Evolutionary conservation across 2,797 vertebrate genomes (phyloP).

Genomic region (Sarcophilus harrisii): DNA sequence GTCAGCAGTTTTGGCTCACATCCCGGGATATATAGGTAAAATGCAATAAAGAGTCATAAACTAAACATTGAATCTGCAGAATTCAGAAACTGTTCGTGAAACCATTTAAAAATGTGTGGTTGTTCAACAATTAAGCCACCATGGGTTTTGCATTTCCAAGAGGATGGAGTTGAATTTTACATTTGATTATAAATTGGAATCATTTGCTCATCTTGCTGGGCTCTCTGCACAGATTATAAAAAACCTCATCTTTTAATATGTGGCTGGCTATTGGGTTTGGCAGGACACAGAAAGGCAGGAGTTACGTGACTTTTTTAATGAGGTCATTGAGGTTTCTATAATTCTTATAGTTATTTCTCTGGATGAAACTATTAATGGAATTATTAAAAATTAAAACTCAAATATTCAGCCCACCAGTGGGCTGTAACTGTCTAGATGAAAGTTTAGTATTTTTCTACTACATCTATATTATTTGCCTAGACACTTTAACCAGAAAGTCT

Average conservation of each 20-base stretch:
- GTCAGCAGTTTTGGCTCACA: neutral
- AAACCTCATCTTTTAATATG: constrained; percentile 1
- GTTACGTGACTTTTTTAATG: constrained; percentile 49
- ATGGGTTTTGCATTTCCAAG: constrained; percentile 63
- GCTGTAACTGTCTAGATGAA: constrained; percentile 57
- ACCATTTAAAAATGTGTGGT: constrained; percentile 17
- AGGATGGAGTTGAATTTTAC: constrained; percentile 61
- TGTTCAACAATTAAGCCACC: constrained; percentile 47
- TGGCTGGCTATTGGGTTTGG: neutral
- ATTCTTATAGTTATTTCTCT: constrained; percentile 68
- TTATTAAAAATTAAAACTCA: constrained; percentile 76
- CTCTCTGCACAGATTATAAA: constrained; percentile 28
- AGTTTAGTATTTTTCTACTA: constrained; percentile 62
- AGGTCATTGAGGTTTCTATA: constrained; percentile 66
- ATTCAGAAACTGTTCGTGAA: neutral
- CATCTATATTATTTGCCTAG: constrained; percentile 31
- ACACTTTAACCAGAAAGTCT: constrained; percentile 2
- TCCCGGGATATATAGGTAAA: neutral
- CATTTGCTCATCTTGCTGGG: constrained; percentile 52
- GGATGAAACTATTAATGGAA: constrained; percentile 72
- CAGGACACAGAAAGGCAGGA: constrained; percentile 54
- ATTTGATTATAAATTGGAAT: constrained; percentile 66
- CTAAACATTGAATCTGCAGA: constrained; percentile 13
- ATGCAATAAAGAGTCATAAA: neutral
- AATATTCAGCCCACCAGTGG: constrained; percentile 64